phyloP scores from a whole-genome alignment of 2,888 invertebrate genomes.

The Caenorhabditis macrosperma region DNA sequence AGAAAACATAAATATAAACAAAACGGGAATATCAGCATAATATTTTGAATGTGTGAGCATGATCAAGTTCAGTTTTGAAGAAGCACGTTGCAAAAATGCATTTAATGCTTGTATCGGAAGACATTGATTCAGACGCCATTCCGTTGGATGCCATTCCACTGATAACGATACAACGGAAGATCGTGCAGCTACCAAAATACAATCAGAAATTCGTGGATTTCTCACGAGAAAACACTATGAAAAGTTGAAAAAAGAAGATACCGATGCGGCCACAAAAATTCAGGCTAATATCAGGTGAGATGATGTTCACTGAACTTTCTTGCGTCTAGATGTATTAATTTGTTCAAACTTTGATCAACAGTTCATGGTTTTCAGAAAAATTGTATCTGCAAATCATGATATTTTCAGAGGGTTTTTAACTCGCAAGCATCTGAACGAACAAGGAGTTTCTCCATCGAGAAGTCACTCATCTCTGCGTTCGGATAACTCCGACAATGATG shows the following conservation, averaged over 20 bases:
- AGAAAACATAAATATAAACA: no score
- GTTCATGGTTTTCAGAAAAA: neutral
- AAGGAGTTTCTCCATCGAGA: constrained; percentile 75
- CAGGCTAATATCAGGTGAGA: constrained; percentile 89
- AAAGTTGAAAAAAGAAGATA: constrained; percentile 88
- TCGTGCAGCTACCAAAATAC: constrained; percentile 78
- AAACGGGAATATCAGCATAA: no score
- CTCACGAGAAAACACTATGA: constrained; percentile 77
- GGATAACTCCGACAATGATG: constrained; percentile 42
- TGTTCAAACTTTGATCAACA: neutral
- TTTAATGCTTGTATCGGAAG: no score
- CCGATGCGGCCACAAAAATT: constrained; percentile 92
- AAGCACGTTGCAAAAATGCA: no score
- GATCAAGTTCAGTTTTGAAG: no score
- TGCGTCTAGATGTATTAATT: no score
- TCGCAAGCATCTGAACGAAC: constrained; percentile 77
- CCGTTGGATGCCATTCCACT: constrained; percentile 76
- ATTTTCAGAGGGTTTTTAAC: constrained; percentile 77
- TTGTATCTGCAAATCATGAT: neutral
- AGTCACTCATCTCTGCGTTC: constrained; percentile 75
- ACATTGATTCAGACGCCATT: constrained; percentile 77
- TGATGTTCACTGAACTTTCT: neutral
- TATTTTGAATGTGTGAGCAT: no score
- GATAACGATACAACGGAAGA: constrained; percentile 76
- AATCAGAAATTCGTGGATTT: constrained; percentile 78